Evolutionary conservation across 1,140 invertebrate species (phyloP), one percentile per base, ranked within the genome.

Genomic region (Latrodectus geometricus): DNA sequence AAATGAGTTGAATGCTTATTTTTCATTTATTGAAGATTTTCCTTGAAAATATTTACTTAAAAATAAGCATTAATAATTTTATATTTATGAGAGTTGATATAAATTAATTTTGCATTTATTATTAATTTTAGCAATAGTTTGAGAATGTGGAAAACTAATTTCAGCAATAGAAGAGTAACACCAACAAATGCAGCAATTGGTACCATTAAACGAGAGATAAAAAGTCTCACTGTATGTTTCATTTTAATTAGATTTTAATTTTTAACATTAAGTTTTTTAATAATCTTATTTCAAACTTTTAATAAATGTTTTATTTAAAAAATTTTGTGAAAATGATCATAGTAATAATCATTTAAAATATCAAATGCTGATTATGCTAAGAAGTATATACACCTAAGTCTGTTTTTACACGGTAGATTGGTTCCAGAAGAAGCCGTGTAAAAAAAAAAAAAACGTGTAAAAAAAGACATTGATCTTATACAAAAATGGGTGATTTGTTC

Each of bases 81-180:
- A 91, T 91, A 85, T 75, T 90, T 75, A n/a, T 90, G 0, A 92
- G 92, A 88, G 89, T 92, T 8, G 91, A 91, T 70, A 90, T 89
- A 78, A 91, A 91, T 90, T 89, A 90, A 91, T 92, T 8, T 23
- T n/a, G 74, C 35, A 35, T 23, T 76, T 77, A 65, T 82, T 82
- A 65, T 80, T 89, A 88, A 87, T 89, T 96, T 94, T 94, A 84
- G 96, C 92, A 93, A 94, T 90, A 94, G 94, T 88, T 90, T 94
- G 1, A 92, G 93, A 88, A 91, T 97, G 7, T 98, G 96, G 96
- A 93, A 93, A 88, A 93, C 97, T 9, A 92, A 96, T 88, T 91
- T 93, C 0, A 92, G 93, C 56, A 94, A 93, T 65, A 94, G 95
- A 88, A 95, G 94, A 89, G 90, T 97, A 0, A 91, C 93, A 72